These are phyloP conservation scores for Otus scops DNA, from an alignment of 2,797 vertebrate species.

Conservation along the genomic window DNA sequence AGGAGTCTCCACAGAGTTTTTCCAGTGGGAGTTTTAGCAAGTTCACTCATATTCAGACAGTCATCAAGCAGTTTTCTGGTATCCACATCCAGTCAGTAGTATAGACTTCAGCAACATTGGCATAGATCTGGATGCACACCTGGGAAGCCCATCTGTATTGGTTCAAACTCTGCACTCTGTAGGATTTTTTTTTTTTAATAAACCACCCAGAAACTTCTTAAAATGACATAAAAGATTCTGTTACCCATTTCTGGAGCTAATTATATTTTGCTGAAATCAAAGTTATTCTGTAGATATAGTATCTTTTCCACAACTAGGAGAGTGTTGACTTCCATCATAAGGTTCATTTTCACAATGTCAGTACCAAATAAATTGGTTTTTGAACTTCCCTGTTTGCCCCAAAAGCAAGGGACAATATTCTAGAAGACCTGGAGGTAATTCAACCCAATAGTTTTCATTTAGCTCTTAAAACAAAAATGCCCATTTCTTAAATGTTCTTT, in stretches of 20 bases:
- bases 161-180: neutral
- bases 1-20: neutral
- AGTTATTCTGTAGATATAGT: neutral
- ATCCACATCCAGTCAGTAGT: neutral
- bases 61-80: neutral
- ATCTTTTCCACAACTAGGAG: neutral
- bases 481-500: neutral
- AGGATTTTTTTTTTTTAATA: neutral
- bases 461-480: neutral
- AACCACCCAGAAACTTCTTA: neutral
- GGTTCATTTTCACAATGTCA: neutral
- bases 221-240: neutral
- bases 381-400: neutral
- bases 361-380: neutral
- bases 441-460: neutral
- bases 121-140: neutral
- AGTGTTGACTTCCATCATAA: neutral
- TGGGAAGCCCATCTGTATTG: neutral
- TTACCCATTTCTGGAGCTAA: neutral
- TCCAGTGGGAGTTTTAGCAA: neutral
- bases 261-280: neutral
- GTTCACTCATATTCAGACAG: neutral
- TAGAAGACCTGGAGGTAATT: neutral
- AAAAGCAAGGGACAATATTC: neutral
- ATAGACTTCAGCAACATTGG: neutral